Base-by-base conservation (phyloP, 1,140 invertebrate genomes). In the Drosophila fuyamai region DNA sequence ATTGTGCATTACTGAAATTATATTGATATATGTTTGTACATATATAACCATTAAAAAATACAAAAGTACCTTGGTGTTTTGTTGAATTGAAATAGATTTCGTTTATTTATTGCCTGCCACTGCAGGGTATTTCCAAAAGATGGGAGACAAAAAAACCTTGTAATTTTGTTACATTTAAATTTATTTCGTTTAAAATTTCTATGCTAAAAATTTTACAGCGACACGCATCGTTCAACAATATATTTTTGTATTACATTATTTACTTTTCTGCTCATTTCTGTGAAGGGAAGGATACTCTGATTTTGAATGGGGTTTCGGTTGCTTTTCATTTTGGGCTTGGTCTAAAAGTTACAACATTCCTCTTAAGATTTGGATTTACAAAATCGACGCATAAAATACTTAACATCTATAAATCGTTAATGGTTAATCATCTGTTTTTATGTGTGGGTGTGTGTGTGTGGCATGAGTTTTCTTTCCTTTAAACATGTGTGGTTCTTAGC, bases 161-260 rank as follows among this genome's bases (percentile, higher is more conserved):
- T 47, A 23, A 5, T 13, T 53, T 57, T 46, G 54, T 84, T 84
- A 90, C 73, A 90, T 84, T 89, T 90, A 90, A 67, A 75, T 89
- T 88, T 88, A 89, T 88, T 88, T 84, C 53, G 79, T 88, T 88
- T 89, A 89, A 89, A 89, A 81, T 59, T 71, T 84, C 62, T 90
- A 89, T 84, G 70, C 78, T 89, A 89, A 80, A 86, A 89, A 81
- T 84, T 84, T 70, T 89, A 90, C 81, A 89, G 85, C 85, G 86
- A 88, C 84, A 84, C 80, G 77, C 84, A 89, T 89, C 83, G 80
- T 81, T 89, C 66, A 89, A 89, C 84, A 89, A 90, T 81, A 84
- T 78, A 84, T 78, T 68, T 40, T 40, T 67, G 36, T 62, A 59
- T 82, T 81, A 51, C 38, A 67, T 63, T 76, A 54, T 73, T 63